Evolutionary conservation across 2,113 vertebrate genomes (phyloP).

Genomic region (sheep (Ovis aries)): DNA sequence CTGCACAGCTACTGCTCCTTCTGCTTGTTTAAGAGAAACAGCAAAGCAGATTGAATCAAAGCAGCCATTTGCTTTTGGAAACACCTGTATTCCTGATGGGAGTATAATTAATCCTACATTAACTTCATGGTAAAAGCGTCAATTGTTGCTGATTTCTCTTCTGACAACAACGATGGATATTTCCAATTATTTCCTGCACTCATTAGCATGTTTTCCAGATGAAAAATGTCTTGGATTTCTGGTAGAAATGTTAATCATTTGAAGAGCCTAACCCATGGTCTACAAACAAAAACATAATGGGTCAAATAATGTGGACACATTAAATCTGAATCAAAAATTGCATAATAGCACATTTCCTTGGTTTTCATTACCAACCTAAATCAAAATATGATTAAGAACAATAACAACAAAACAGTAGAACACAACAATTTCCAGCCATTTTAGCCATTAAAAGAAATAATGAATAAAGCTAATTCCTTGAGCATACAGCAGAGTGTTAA

Average conservation of each 20-base stretch:
- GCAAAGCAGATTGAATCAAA: neutral
- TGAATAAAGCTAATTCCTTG: neutral
- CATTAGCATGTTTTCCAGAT: neutral
- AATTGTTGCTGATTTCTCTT: neutral
- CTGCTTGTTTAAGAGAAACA: neutral
- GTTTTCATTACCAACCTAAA: neutral
- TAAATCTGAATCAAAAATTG: slow-evolving; percentile 31
- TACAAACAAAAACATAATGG: slow-evolving; percentile 33
- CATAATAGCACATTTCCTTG: slow-evolving; percentile 7
- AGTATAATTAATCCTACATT: slow-evolving; percentile 10
- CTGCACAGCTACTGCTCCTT: neutral
- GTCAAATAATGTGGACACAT: neutral
- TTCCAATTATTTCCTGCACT: slow-evolving; percentile 30
- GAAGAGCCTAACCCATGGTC: neutral
- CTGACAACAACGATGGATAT: neutral
- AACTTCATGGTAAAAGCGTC: neutral
- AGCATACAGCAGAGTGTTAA: neutral
- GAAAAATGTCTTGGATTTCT: neutral
- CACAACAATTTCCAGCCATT: neutral
- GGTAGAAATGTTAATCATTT: neutral
- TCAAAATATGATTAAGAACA: slow-evolving; percentile 30
- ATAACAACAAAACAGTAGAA: slow-evolving; percentile 31
- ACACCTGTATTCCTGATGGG: neutral
- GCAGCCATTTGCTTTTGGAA: neutral
- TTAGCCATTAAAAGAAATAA: neutral